phyloP scores from a whole-genome alignment of 2,797 vertebrate species.

The Brachyrhaphis roseni region DNA sequence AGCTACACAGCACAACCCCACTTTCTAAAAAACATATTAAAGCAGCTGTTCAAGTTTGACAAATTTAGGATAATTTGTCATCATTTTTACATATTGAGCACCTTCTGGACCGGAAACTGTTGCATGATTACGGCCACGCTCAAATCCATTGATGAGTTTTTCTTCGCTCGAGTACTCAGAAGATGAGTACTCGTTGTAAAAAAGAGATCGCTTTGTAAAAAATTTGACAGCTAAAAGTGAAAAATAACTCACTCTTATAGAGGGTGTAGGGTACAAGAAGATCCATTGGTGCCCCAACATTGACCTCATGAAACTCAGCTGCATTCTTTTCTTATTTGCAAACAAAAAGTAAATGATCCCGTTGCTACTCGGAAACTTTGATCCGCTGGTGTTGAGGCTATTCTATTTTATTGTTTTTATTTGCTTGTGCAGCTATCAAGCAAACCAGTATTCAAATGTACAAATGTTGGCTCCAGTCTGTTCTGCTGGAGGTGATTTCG shows the following conservation, averaged over 20 bases:
- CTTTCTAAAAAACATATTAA: background rate
- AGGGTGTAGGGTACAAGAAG: no score
- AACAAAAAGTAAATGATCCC: background rate
- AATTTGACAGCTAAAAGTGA: background rate
- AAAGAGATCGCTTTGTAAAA: background rate
- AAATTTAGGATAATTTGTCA: background rate
- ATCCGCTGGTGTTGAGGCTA: background rate
- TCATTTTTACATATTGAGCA: background rate
- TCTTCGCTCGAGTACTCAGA: background rate
- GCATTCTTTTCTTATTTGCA: background rate
- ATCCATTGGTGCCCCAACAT: no score
- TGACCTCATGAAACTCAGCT: background rate
- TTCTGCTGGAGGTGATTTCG: slow-evolving; percentile 23
- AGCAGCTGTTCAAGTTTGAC: background rate
- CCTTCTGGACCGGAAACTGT: background rate
- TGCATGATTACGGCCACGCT: background rate
- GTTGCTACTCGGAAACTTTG: background rate
- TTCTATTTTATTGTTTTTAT: background rate
- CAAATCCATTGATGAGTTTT: background rate
- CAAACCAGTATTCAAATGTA: slow-evolving; percentile 14
- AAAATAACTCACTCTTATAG: background rate
- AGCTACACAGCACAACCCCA: background rate
- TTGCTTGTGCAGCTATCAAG: background rate
- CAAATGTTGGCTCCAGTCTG: background rate
- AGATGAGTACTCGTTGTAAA: no score